These are phyloP conservation scores for Liparis tanakae DNA, from an alignment of 2,797 vertebrate species.

Conservation along the genomic window DNA sequence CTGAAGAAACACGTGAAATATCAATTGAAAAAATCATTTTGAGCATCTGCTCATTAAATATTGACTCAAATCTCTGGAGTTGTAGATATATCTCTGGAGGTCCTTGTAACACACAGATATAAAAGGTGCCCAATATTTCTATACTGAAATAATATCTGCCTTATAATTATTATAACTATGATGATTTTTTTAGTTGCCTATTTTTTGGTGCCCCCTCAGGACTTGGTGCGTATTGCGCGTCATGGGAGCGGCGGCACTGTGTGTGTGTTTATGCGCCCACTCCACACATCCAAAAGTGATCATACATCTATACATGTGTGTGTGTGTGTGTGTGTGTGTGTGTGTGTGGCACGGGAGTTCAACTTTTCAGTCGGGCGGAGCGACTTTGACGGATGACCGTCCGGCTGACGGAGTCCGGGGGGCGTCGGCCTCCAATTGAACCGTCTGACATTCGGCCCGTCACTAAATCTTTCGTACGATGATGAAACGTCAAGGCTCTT, in stretches of 20 bases:
- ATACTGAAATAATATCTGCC: too few relatives aligned
- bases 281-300: background rate
- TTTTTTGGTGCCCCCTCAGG: too few relatives aligned
- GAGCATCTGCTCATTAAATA: slow-evolving; percentile 37
- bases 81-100: slow-evolving; percentile 13
- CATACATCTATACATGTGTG: slow-evolving; percentile 16
- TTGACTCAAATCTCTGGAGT: slow-evolving; percentile 21
- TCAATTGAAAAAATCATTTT: slow-evolving; percentile 27
- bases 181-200: too few relatives aligned
- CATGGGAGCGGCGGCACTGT: too few relatives aligned
- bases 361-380: slow-evolving; percentile 32
- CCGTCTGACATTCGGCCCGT: slow-evolving; percentile 47
- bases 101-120: background rate
- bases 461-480: slow-evolving; percentile 44
- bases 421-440: slow-evolving; percentile 20
- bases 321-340: background rate
- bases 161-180: too few relatives aligned
- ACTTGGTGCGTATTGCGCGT: too few relatives aligned
- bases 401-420: slow-evolving; percentile 34
- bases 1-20: slow-evolving; percentile 21
- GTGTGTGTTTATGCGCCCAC: background rate
- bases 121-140: too few relatives aligned
- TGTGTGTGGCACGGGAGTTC: slow-evolving; percentile 10
- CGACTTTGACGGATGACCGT: slow-evolving; percentile 51
- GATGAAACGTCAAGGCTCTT: slow-evolving; percentile 39